Conservation (phyloP, 2,888 invertebrate species). For the Leucozona laternaria region DNA sequence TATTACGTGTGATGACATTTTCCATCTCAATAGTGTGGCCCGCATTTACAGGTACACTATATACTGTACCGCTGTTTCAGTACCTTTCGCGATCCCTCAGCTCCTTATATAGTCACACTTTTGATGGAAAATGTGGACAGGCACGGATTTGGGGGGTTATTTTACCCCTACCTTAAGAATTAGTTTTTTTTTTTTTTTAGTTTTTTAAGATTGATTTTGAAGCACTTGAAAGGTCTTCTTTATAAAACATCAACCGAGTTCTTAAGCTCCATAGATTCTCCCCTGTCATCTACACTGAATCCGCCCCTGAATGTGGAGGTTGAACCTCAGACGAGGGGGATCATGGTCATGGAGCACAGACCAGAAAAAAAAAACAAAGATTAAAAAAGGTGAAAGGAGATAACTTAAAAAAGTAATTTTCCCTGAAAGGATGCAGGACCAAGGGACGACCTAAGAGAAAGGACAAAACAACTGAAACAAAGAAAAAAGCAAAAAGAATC, state of each 20-base stretch:
- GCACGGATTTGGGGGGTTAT: not conserved
- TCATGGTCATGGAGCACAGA: conserved; percentile 45
- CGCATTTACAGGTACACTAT: conserved; percentile 42
- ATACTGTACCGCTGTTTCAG: conserved; percentile 22
- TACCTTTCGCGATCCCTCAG: conserved; percentile 16
- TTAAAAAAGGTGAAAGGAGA: conserved; percentile 46
- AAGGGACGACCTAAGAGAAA: conserved; percentile 7
- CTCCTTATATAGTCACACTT: conserved; percentile 21
- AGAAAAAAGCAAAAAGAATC: not conserved
- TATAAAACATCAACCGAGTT: not conserved
- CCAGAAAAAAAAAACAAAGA: conserved; percentile 6
- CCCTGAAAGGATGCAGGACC: conserved; percentile 55
- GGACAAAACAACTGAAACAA: conserved; percentile 11
- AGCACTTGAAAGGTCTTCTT: not conserved
- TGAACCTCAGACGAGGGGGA: conserved; percentile 48
- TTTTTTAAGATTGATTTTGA: not conserved
- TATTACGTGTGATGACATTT: conserved; percentile 74
- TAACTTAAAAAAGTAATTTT: conserved; percentile 68
- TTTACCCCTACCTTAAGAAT: not conserved
- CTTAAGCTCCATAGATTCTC: too few species aligned
- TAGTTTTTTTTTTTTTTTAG: not conserved
- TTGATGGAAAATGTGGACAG: not conserved
- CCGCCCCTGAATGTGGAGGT: conserved; percentile 2
- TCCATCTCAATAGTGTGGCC: conserved; percentile 51
- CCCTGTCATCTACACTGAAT: not conserved